phyloP scores from a whole-genome alignment of 2,113 vertebrate genomes.

The Chrysemys picta region DNA sequence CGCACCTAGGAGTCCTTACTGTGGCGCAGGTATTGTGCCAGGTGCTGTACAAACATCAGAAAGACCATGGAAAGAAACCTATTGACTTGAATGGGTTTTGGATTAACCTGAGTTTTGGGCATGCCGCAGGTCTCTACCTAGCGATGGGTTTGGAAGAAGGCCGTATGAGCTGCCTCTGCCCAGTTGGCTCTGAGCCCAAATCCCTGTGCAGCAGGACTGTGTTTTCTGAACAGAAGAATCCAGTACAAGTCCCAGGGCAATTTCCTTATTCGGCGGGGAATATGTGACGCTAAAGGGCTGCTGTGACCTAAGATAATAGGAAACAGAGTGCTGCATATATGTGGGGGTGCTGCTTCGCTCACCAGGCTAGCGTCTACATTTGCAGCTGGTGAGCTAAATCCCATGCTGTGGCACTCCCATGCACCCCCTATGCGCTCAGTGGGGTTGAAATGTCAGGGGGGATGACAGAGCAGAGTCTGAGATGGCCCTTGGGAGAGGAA shows the following conservation, averaged over 20 bases:
- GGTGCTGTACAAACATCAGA: neutral
- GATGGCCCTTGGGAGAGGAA: neutral
- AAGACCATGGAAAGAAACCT: neutral
- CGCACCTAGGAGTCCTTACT: neutral
- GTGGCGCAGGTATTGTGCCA: neutral
- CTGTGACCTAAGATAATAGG: neutral
- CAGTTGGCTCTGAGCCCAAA: neutral
- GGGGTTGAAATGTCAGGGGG: neutral
- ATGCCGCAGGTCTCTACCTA: neutral
- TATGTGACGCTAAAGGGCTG: neutral
- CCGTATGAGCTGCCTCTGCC: neutral
- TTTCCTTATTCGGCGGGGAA: neutral
- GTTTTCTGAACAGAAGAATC: neutral
- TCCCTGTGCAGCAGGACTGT: neutral
- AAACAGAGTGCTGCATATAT: neutral
- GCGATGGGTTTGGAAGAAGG: neutral
- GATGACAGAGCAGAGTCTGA: neutral
- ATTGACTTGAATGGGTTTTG: accelerated
- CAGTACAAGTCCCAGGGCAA: neutral
- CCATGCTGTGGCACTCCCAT: neutral
- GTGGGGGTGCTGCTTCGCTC: neutral
- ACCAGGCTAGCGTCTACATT: neutral
- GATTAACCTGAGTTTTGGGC: neutral
- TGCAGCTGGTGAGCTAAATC: neutral
- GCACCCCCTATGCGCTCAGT: neutral